Conservation (phyloP, 2,888 invertebrate species). For the Drosophila diplacantha region DNA sequence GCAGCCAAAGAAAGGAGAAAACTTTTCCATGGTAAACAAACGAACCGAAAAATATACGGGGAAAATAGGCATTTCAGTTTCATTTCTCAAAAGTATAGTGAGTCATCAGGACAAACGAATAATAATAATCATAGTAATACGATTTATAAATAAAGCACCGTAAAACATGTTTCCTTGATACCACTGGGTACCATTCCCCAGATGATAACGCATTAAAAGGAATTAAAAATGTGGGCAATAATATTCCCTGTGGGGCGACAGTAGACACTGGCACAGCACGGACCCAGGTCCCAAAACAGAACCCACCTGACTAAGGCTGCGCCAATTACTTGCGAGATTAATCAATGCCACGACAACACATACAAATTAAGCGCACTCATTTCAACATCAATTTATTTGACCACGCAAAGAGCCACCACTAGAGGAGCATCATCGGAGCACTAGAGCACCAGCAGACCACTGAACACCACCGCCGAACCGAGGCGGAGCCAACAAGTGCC, state of each 20-base stretch:
- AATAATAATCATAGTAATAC: neutral
- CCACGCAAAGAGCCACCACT: constrained; percentile 32
- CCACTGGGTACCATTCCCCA: neutral
- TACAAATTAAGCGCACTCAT: constrained; percentile 61
- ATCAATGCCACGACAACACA: constrained; percentile 69
- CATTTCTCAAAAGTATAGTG: neutral
- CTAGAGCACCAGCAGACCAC: constrained; percentile 3
- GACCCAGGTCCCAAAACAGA: neutral
- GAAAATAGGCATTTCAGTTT: constrained; percentile 1
- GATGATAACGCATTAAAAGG: no score
- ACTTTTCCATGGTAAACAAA: constrained; percentile 29
- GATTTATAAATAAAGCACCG: neutral
- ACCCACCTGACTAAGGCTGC: constrained; percentile 38
- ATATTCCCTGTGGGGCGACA: neutral
- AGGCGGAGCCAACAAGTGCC: constrained; percentile 60
- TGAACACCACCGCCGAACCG: constrained; percentile 12
- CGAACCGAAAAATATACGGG: neutral
- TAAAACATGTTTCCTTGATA: neutral
- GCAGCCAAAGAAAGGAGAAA: constrained; percentile 23
- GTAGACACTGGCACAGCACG: constrained; percentile 3
- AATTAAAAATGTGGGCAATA: neutral
- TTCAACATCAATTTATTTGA: constrained; percentile 67
- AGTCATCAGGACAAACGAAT: neutral
- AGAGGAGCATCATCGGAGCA: constrained; percentile 1
- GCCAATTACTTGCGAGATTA: constrained; percentile 69